A percentile compares a stretch with the other conserved stretches of the same genome.
Conservation (phyloP, 2,797 vertebrate species). For the Gallinago nigripennis region DNA sequence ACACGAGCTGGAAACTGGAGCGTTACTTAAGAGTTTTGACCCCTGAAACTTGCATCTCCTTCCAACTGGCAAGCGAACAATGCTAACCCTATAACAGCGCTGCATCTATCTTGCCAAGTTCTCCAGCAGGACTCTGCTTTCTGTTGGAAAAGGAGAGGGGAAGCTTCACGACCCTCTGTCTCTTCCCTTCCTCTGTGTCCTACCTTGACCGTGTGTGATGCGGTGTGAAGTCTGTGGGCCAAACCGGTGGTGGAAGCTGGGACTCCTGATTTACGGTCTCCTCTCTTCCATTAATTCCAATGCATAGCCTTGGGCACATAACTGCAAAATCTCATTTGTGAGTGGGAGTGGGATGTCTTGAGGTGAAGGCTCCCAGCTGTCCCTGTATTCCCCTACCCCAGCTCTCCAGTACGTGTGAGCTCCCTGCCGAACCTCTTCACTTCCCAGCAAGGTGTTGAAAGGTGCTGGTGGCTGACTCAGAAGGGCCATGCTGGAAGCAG, state of each 20-base stretch:
- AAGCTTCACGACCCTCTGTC: not conserved
- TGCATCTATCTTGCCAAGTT: not conserved
- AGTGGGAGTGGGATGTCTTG: not conserved
- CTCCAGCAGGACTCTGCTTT: not conserved
- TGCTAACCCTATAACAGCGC: not conserved
- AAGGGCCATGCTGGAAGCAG: not conserved
- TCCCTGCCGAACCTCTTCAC: not conserved
- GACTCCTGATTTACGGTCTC: not conserved
- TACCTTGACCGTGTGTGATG: too few relatives aligned
- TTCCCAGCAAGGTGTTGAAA: not conserved
- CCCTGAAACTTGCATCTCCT: constrained; percentile 15
- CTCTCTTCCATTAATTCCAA: not conserved
- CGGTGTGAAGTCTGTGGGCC: not conserved
- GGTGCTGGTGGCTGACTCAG: not conserved
- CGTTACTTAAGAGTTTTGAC: constrained; percentile 35
- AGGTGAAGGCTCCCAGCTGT: not conserved
- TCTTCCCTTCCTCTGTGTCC: not conserved
- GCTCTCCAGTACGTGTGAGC: accelerated
- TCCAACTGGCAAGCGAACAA: constrained; percentile 24
- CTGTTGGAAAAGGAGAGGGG: not conserved
- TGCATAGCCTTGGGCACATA: not conserved
- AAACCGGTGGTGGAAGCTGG: not conserved
- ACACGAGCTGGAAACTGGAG: constrained; percentile 19
- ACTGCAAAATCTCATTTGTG: not conserved
- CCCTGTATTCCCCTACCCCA: accelerated